Evolutionary conservation across 2,888 invertebrate genomes (phyloP), one percentile per base, ranked within the genome.

Genomic region (Drosophila vallismaia): DNA sequence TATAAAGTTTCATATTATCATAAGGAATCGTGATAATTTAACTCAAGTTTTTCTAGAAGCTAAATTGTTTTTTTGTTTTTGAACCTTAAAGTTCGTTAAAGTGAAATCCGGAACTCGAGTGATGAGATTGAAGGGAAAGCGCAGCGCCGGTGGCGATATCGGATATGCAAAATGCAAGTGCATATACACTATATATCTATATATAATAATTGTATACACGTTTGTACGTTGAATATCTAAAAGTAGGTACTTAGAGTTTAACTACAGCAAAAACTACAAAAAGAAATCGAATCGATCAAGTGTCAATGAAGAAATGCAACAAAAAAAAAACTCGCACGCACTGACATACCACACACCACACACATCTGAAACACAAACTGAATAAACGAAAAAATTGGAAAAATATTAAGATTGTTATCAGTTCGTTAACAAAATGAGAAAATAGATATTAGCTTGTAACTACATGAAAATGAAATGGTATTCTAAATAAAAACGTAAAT

Each of bases 401-500:
- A 63, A 31, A 51, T 45, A 64, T 36, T 46, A 50, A 36, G 33
- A 76, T 79, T 82, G 82, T 82, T 82, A 86, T 84, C 82, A 73
- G 74, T 80, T 81, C 73, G 79, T 83, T 80, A 82, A 82, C 86
- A 86, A 83, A 84, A 64, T 66, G 64, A 81, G 76, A 82, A 78
- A 77, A 77, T 87, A 86, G 88, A 74, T 79, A 69, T 74, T 86
- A 87, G 87, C 71, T 71, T 74, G 69, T 87, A 82, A 82, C 68
- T 76, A 76, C 69, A 72, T 46, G 31, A 45, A 78, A 83, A 74
- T 79, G 66, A 81, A 87, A 88, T 83, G 81, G 86, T 88, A 88
- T 88, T 86, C 84, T 76, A 76, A 86, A 87, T 88, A 88, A 88
- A 87, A 72, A 75, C 80, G 63, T 78, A 86, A 78, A 85, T 73